Evolutionary conservation across 1,140 invertebrate genomes (phyloP).

Genomic region (Oppia nitens): DNA sequence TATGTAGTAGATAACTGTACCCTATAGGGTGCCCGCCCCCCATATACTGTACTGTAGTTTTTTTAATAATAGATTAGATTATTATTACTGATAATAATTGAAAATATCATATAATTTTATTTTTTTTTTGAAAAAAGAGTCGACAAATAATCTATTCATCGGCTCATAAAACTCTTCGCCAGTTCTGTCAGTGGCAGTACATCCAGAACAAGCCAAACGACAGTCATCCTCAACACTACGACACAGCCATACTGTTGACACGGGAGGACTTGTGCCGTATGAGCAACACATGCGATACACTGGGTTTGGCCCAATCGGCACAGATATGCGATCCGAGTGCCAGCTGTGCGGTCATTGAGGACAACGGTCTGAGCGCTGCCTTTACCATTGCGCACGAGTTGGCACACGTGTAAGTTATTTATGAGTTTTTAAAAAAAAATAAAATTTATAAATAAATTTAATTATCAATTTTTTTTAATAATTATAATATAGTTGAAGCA

Average conservation of each 20-base stretch:
- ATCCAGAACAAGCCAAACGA: constrained; percentile 35
- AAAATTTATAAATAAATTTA: too few species aligned
- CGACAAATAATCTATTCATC: constrained; percentile 20
- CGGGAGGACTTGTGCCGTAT: constrained; percentile 51
- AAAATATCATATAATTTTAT: constrained; percentile 2
- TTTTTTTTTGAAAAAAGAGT: too few species aligned
- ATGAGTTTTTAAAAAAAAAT: too few species aligned
- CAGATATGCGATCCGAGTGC: constrained; percentile 55
- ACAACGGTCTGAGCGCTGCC: constrained; percentile 71
- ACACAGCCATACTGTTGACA: constrained; percentile 53
- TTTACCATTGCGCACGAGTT: constrained; percentile 86
- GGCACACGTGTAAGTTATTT: constrained; percentile 74
- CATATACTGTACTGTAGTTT: background rate
- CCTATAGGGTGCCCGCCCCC: background rate
- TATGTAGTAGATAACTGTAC: constrained; percentile 7
- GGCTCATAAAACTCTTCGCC: constrained; percentile 45
- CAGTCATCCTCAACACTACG: constrained; percentile 39
- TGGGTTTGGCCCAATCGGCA: constrained; percentile 62
- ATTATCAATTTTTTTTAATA: too few species aligned
- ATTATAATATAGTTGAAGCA: too few species aligned
- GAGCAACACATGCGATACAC: constrained; percentile 50
- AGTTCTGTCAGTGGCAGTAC: constrained; percentile 53
- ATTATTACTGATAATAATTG: background rate
- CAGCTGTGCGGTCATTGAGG: constrained; percentile 72
- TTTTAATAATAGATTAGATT: too few species aligned